Conservation (phyloP, 2,113 vertebrate species). For the Plotosus lineatus region DNA sequence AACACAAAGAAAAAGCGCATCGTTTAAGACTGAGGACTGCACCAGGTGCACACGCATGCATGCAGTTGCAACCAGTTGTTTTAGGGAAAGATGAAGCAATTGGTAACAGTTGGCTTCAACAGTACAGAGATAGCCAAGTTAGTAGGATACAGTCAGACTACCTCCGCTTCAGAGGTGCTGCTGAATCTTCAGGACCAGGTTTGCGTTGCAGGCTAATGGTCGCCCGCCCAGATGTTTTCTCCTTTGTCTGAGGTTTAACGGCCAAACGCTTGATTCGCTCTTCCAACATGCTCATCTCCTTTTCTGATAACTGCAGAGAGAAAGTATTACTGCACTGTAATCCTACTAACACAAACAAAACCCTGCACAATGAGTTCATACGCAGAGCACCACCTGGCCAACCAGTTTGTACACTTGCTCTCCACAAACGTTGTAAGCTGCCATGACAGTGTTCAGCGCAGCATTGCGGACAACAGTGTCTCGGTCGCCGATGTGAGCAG, state of each 20-base stretch:
- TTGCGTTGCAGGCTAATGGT: slow-evolving; percentile 71
- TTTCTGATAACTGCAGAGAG: slow-evolving; percentile 86
- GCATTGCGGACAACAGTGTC: slow-evolving; percentile 95
- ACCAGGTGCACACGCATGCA: background rate
- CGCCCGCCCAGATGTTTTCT: slow-evolving; percentile 77
- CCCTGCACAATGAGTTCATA: rapidly evolving
- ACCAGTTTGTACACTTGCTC: slow-evolving; percentile 98
- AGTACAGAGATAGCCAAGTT: too few species aligned
- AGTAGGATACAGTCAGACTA: too few species aligned
- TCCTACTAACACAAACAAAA: too few species aligned
- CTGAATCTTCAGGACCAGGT: background rate
- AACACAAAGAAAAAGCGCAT: background rate
- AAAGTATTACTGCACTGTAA: background rate
- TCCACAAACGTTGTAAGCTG: slow-evolving; percentile 90
- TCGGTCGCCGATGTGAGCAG: slow-evolving; percentile 89
- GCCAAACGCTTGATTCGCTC: slow-evolving; percentile 95
- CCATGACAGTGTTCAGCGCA: slow-evolving; percentile 93
- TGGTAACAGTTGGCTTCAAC: too few species aligned
- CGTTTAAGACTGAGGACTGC: background rate
- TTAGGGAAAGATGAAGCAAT: too few species aligned
- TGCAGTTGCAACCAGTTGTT: too few species aligned
- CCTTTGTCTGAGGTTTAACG: slow-evolving; percentile 75
- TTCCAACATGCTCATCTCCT: slow-evolving; percentile 98
- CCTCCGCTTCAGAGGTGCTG: background rate
- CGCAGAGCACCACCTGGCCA: slow-evolving; percentile 82